Base-by-base conservation (phyloP, 2,797 vertebrate species). In the Crypturellus tataupa region DNA sequence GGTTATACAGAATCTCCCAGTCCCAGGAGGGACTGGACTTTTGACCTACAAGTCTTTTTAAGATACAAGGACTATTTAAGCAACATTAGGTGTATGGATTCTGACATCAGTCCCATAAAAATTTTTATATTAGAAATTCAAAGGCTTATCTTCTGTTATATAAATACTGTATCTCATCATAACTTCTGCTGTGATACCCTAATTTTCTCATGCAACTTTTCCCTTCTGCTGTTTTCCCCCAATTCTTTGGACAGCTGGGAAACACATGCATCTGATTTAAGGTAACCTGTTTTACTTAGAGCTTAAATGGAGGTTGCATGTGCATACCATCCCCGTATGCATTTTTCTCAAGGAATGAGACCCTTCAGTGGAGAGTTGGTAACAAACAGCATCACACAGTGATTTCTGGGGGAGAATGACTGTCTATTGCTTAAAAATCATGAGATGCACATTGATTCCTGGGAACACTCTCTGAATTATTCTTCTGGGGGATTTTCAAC, bases 271-370 rank as follows among this genome's bases (percentile, higher is more conserved):
- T 2, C 12, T 63, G 12, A 13, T 77, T 73, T 73, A 76, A 76
- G 33, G 9, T 24, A 69, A 58, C 12, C 5, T 70, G 7, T n/a
- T 59, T 17, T 16, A 70, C 19, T 7, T 71, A 39, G 9, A 37
- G n/a, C 65, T 87, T 59, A 42, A 79, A 53, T 8, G 37, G 23
- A 71, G n/a, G 11, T 49, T 18, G 44, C 64, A 71, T 1, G 2
- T 60, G 39, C 25, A 69, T 21, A 27, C 12, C 23, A 64, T 44
- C 1, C 2, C 11, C 69, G 19, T n/a, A 70, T 14, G 3, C 62
- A 37, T 63, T 33, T 80, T 95, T 82, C 79, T 39, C 92, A 76
- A 82, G 23, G 49, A 51, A 46, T 69, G 39, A 91, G 53, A 80
- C 9, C 15, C 60, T 77, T 77, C 68, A 19, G 8, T 8, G 8